Evolutionary conservation across 2,113 vertebrate genomes (phyloP), one percentile per base, ranked within the genome.

Genomic region (Equus przewalskii): DNA sequence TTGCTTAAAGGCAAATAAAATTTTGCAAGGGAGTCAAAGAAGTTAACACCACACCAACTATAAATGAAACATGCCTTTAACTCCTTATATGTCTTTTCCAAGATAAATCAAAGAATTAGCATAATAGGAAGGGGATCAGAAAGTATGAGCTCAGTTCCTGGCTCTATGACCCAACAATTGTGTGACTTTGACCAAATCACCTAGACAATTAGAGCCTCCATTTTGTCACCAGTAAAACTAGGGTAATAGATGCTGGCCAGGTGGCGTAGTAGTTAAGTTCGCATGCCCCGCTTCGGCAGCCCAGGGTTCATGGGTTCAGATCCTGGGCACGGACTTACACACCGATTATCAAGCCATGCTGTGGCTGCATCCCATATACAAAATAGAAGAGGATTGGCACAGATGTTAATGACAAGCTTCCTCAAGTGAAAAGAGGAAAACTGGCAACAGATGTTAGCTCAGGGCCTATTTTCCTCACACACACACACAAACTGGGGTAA

Each of bases 101-200:
- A 89, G 51, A 89, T 60, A 95, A 89, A 91, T 91, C 44, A 89
- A 87, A 88, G 46, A 91, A 46, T 82, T 87, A 56, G 62, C 14
- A 28, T 56, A 76, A 67, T 41, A 79, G 5, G 89, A 18, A 83
- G 8, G 72, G 28, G 4, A 79, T 44, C 51, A 73, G 21, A 88
- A 82, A 56, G 51, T 33, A 82, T 3, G 15, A 14, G 11, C 49
- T 89, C 49, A 81, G 58, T 21, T 65, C 82, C 60, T n/a, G 19
- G n/a, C 51, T 97, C 46, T 69, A 85, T 11, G 33, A 94, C 28
- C 16, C 51, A 92, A 67, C 69, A 69, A 46, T 58, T 81, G 62
- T 46, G 12, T 65, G 41, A 70, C 41, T 83, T 84, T 91, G 41
- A 67, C 82, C 82, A 96, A 91, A 94, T 97, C 46, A 82, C 67